phyloP scores from a whole-genome alignment of 2,113 vertebrate genomes.

The Cochlearius cochlearius region DNA sequence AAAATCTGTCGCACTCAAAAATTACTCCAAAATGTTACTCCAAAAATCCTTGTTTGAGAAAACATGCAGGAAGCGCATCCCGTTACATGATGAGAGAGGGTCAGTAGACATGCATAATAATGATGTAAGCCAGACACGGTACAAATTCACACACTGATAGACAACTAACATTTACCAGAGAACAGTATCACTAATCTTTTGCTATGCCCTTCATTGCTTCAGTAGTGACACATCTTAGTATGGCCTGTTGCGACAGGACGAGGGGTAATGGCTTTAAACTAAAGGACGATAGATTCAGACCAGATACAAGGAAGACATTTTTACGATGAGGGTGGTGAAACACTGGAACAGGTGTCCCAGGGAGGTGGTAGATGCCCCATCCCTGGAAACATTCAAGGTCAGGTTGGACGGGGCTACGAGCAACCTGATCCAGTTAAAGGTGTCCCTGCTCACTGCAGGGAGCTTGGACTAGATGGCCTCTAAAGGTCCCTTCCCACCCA shows the following conservation, averaged over 20 bases:
- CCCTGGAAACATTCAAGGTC: not conserved
- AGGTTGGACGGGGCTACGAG: not conserved
- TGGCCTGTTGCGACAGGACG: accelerated
- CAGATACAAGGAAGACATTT: not conserved
- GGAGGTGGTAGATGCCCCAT: not conserved
- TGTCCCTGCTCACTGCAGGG: not conserved
- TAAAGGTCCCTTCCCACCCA: not conserved
- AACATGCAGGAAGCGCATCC: not conserved
- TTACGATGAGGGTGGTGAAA: not conserved
- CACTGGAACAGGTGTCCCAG: not conserved
- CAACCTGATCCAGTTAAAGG: no score
- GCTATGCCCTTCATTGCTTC: not conserved
- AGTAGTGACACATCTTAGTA: not conserved
- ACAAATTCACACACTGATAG: not conserved
- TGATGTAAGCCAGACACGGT: not conserved
- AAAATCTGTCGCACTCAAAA: not conserved
- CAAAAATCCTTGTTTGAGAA: not conserved
- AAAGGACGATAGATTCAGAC: not conserved
- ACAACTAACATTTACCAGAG: not conserved
- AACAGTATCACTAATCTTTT: not conserved
- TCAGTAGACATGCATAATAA: not conserved
- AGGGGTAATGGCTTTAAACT: not conserved
- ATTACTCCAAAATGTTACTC: not conserved
- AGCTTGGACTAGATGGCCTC: not conserved
- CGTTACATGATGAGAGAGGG: not conserved